These are phyloP conservation scores for Pyrgus malvae DNA, from an alignment of 2,888 invertebrate genomes.

Conservation along the genomic window DNA sequence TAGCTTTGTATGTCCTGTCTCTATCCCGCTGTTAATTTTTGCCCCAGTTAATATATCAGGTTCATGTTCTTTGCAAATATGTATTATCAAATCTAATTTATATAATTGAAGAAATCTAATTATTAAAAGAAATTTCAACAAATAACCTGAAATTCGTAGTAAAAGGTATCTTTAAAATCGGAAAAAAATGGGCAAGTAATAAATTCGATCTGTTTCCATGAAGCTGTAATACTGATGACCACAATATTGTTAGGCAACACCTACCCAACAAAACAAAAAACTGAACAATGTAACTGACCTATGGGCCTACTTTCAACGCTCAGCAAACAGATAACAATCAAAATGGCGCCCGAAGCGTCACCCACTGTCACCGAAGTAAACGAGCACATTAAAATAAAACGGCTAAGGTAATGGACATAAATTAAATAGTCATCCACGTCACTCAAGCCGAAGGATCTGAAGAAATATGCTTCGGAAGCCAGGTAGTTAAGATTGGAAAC, in stretches of 20 bases:
- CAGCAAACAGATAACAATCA: slow-evolving; percentile 68
- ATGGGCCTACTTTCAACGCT: slow-evolving; percentile 46
- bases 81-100: too few species aligned
- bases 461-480: slow-evolving; percentile 71
- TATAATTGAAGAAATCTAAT: too few species aligned
- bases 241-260: slow-evolving; percentile 15
- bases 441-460: slow-evolving; percentile 65
- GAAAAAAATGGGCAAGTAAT: neutral
- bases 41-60: too few species aligned
- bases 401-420: slow-evolving; percentile 70
- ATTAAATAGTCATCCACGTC: slow-evolving; percentile 76
- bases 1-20: too few species aligned
- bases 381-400: slow-evolving; percentile 75
- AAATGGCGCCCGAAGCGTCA: slow-evolving; percentile 75
- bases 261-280: slow-evolving; percentile 35
- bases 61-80: too few species aligned
- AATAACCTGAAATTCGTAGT: neutral
- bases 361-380: slow-evolving; percentile 69
- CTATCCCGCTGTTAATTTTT: too few species aligned
- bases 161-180: neutral
- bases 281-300: slow-evolving; percentile 51
- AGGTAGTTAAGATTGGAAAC: slow-evolving; percentile 79
- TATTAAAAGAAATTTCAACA: neutral
- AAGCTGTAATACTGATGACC: slow-evolving; percentile 7
- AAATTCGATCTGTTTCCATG: neutral